A percentile compares a stretch with the other conserved stretches of the same genome.
Evolutionary conservation across 2,113 vertebrate genomes (phyloP).

Genomic region (Eretmochelys imbricata): DNA sequence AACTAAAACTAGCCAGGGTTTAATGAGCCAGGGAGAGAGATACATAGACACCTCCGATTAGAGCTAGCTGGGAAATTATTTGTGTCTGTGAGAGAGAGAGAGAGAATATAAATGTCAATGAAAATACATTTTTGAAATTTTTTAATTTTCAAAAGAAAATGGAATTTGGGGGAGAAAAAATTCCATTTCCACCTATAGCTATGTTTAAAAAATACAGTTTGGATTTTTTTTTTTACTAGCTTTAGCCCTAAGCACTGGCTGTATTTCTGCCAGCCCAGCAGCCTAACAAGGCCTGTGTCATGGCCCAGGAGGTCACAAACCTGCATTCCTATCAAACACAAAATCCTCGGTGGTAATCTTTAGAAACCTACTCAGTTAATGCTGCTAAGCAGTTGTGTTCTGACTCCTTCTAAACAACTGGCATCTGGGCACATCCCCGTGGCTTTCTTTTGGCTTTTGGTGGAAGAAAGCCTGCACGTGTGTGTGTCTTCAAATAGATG

Average conservation of each 20-base stretch:
- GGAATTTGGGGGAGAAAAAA: background rate
- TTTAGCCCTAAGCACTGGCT: background rate
- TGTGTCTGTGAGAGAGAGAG: background rate
- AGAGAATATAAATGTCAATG: no score
- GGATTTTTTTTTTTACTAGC: background rate
- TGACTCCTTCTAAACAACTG: background rate
- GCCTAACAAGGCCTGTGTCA: background rate
- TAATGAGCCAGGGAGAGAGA: slow-evolving; percentile 6
- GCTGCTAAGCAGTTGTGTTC: background rate
- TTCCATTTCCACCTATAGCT: background rate
- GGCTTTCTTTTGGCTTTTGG: background rate
- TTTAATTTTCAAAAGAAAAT: background rate
- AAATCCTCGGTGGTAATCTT: background rate
- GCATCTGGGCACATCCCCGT: background rate
- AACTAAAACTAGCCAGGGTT: background rate
- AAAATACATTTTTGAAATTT: background rate
- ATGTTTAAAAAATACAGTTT: background rate
- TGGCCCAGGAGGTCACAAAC: background rate
- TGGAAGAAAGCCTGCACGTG: background rate
- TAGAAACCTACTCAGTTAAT: background rate
- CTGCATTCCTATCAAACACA: background rate
- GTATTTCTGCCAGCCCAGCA: background rate
- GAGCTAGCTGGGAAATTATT: slow-evolving; percentile 39
- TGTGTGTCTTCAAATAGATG: background rate
- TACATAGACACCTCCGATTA: background rate